Evolutionary conservation across 2,888 invertebrate species (phyloP).

Genomic region (Busseola fusca): DNA sequence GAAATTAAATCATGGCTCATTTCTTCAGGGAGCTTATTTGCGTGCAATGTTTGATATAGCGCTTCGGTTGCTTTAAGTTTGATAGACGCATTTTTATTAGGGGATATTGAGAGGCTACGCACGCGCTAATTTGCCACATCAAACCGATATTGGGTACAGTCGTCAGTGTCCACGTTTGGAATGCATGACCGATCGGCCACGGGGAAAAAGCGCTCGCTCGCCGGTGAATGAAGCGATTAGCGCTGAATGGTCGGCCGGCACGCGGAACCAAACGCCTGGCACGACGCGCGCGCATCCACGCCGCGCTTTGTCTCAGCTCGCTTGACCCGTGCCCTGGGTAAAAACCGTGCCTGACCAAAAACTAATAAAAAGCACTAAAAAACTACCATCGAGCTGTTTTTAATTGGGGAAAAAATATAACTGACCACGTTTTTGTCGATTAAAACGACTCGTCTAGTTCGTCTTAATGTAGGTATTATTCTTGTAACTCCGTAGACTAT

Average conservation of each 20-base stretch:
- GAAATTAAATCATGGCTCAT: neutral
- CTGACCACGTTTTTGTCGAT: constrained; percentile 72
- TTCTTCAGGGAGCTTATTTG: neutral
- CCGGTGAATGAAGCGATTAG: constrained; percentile 88
- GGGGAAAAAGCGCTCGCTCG: constrained; percentile 82
- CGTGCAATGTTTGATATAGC: neutral
- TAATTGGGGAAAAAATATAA: constrained; percentile 83
- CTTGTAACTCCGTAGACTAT: constrained; percentile 61
- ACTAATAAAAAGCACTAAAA: constrained; percentile 78
- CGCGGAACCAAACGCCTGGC: constrained; percentile 83
- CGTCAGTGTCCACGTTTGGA: constrained; percentile 75
- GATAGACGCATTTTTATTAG: constrained; percentile 5
- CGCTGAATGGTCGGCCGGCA: constrained; percentile 85
- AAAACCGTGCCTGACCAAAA: constrained; percentile 74
- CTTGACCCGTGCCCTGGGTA: constrained; percentile 87
- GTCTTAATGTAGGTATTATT: constrained; percentile 60
- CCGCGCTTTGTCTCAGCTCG: constrained; percentile 85
- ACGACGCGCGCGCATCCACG: constrained; percentile 80
- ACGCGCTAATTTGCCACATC: constrained; percentile 74
- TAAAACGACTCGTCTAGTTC: constrained; percentile 65
- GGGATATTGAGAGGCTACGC: constrained; percentile 45
- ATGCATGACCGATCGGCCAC: constrained; percentile 87
- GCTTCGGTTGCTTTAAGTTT: neutral
- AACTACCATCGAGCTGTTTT: constrained; percentile 74
- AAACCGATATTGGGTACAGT: constrained; percentile 71